phyloP scores from a whole-genome alignment of 2,888 invertebrate species.

The Xanthia icteritia region DNA sequence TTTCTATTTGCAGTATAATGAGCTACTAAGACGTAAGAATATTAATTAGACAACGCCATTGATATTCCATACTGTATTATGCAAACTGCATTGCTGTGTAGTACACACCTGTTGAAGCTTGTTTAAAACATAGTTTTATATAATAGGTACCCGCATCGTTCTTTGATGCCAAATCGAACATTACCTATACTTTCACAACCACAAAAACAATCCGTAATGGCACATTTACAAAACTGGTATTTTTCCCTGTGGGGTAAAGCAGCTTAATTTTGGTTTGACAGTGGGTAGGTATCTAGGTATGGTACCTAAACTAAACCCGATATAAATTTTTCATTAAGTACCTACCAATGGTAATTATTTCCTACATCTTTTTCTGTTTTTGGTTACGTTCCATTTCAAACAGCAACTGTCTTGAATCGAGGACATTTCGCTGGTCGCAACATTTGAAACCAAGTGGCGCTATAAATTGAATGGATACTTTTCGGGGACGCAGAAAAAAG shows the following conservation, averaged over 20 bases:
- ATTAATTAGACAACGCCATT: conserved; percentile 68
- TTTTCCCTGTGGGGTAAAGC: background rate
- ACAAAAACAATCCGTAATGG: background rate
- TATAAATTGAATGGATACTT: background rate
- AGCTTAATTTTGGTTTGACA: background rate
- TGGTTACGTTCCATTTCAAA: background rate
- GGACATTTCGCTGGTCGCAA: background rate
- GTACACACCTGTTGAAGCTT: conserved; percentile 32
- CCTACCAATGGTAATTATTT: background rate
- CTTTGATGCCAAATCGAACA: conserved; percentile 16
- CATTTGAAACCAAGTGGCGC: background rate
- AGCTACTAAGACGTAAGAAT: conserved; percentile 67
- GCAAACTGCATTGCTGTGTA: conserved; percentile 67
- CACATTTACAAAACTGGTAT: background rate
- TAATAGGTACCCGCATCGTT: background rate
- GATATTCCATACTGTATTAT: conserved; percentile 68
- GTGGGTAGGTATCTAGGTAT: background rate
- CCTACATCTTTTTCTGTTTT: background rate
- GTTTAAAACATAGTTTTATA: conserved; percentile 22
- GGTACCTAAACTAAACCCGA: background rate
- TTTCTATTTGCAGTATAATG: conserved; percentile 69
- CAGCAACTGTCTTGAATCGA: background rate
- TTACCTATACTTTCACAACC: conserved; percentile 21
- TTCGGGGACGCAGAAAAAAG: background rate
- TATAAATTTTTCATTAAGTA: background rate